Evolutionary conservation across 1,140 invertebrate genomes (phyloP), one percentile per base, ranked within the genome.

Genomic region (Vollenhovia emeryi): DNA sequence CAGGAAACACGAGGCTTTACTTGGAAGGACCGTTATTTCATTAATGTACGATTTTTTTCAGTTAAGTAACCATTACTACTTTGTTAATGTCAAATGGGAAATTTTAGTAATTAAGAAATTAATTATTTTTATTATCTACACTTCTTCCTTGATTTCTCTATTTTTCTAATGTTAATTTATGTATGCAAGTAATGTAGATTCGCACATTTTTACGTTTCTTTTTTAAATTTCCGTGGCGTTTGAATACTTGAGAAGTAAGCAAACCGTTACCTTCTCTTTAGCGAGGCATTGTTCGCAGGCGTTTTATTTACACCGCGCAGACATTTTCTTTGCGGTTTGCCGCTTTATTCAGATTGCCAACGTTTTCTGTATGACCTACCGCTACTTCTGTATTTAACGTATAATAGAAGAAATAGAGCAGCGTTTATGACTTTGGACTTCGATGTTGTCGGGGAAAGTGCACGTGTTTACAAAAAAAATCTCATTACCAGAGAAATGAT

Each of bases 281-380:
- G 30, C 59, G 60, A 78, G 43, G 75, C 43, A 66, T 78, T 66
- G 75, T 66, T 78, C 27, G 27, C 59, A 18, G 30, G 1, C n/a
- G 45, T 15, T 66, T 66, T 78, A 66, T 66, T 50, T 66, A 66
- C 30, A 27, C 43, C 18, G 5, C 21, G 43, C 30, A 66, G 30
- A 50, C 59, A 66, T 78, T 78, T 66, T 50, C 75, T 78, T 78
- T 66, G 50, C 21, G 21, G 8, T 55, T n/a, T 43, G 30, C 30
- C 75, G 30, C 30, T 78, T 78, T 78, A 52, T 78, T 66, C 75
- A n/a, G 43, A 50, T 30, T 50, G 7, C 60, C 24, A 9, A 52
- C 9, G 5, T 50, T 66, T 48, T 78, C n/a, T 33, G 30, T 48
- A 21, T 13, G 2, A 43, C 24, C 21, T 40, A 27, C 18, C 8